phyloP scores from a whole-genome alignment of 2,888 invertebrate genomes.

The Sarcophaga rosellei region DNA sequence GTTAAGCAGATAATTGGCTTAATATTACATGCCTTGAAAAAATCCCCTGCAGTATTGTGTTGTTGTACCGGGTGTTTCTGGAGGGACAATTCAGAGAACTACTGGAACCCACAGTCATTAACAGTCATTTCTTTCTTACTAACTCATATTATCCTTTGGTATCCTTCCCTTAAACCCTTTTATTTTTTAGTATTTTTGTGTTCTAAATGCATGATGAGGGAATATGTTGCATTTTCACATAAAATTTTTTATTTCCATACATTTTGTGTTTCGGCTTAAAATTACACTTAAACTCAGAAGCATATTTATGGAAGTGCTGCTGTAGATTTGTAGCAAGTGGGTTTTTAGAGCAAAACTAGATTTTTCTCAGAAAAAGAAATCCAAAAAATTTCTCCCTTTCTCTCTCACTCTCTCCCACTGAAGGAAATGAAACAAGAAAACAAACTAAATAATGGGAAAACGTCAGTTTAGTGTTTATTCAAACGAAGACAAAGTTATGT shows the following conservation, averaged over 20 bases:
- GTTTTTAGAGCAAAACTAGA: neutral
- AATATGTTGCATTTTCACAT: constrained; percentile 16
- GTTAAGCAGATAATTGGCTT: no score
- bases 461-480: constrained; percentile 42
- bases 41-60: no score
- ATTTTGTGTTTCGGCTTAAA: neutral
- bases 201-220: constrained; percentile 11
- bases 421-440: neutral
- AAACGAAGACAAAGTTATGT: constrained; percentile 41
- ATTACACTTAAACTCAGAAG: constrained; percentile 46
- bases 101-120: no score
- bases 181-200: neutral
- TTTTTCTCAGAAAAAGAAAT: neutral
- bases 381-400: neutral
- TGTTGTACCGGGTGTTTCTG: no score
- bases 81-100: no score
- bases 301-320: constrained; percentile 34
- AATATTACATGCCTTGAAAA: no score
- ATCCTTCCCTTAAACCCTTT: neutral
- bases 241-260: neutral
- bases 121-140: no score
- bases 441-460: constrained; percentile 28
- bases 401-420: neutral
- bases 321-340: constrained; percentile 15
- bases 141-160: neutral